Evolutionary conservation across 92 coral and sea anemone species (phyloP).

Genomic region (Bergia puertoricense): DNA sequence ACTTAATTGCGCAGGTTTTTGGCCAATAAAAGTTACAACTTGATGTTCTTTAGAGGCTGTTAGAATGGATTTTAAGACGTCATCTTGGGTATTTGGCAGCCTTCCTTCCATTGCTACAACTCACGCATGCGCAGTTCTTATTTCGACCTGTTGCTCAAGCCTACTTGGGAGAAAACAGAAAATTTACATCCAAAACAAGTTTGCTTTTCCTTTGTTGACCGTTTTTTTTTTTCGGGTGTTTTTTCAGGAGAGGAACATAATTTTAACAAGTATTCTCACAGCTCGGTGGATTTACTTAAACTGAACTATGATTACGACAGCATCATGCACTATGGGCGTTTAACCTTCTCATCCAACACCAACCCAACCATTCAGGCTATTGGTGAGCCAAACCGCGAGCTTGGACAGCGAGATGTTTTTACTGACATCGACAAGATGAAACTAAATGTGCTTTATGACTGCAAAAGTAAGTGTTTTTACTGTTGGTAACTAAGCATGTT

Average conservation of each 20-base stretch:
- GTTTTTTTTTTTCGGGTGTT: not conserved
- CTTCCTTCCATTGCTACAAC: no score
- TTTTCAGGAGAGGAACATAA: conserved; percentile 69
- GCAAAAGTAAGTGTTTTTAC: conserved; percentile 49
- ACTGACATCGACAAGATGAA: conserved; percentile 66
- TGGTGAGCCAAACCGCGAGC: conserved; percentile 46
- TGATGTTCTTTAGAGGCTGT: no score
- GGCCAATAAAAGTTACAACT: no score
- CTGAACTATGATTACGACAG: conserved; percentile 73
- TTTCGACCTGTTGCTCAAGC: no score
- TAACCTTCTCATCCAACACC: conserved; percentile 62
- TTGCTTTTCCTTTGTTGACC: not conserved
- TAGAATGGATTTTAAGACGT: no score
- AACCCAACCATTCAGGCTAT: conserved; percentile 67
- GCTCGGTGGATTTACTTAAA: conserved; percentile 60
- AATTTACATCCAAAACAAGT: not conserved
- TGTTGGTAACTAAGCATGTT: not conserved
- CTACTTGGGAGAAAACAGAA: not conserved
- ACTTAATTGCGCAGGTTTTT: no score
- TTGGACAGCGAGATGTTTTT: conserved; percentile 64
- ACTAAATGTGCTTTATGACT: conserved; percentile 69
- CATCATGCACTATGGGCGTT: conserved; percentile 78
- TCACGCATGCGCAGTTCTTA: no score
- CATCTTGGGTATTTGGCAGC: no score
- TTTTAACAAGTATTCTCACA: conserved; percentile 68